Percentiles rank a stretch among this genome's conserved stretches.
Evolutionary conservation across 2,113 vertebrate species (phyloP).

Genomic region (Asarcornis scutulata): DNA sequence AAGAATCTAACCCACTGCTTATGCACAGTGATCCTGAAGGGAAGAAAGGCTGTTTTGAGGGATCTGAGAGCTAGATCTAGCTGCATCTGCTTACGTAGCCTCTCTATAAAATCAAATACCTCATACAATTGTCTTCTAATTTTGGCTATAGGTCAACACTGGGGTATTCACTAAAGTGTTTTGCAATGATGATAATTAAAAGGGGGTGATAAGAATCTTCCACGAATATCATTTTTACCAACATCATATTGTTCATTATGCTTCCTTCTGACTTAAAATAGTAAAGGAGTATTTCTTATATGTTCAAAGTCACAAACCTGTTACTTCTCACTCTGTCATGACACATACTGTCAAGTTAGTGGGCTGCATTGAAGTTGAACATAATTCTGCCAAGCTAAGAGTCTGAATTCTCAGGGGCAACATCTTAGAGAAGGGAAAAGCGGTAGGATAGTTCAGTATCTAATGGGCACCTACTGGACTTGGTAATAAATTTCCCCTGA

Average conservation of each 20-base stretch:
- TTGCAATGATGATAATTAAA: neutral
- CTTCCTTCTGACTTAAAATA: neutral
- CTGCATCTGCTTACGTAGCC: neutral
- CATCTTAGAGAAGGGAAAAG: neutral
- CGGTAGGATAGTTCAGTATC: neutral
- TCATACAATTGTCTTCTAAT: neutral
- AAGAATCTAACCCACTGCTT: neutral
- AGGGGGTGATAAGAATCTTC: accelerated
- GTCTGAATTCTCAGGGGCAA: neutral
- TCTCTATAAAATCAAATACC: neutral
- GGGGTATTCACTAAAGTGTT: neutral
- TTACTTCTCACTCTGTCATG: neutral
- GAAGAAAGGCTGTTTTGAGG: neutral
- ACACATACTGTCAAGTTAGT: neutral
- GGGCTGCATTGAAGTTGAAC: neutral
- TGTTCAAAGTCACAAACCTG: neutral
- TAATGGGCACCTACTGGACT: neutral
- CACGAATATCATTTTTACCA: neutral
- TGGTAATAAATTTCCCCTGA: neutral
- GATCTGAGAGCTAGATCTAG: neutral
- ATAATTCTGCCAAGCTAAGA: neutral
- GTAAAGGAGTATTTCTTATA: neutral
- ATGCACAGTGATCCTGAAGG: neutral
- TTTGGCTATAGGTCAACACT: neutral
- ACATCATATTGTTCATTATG: neutral